Percentiles rank a stretch among this genome's conserved stretches.
These are phyloP conservation scores for Pandemis heparana DNA, from an alignment of 2,888 invertebrate genomes.

Conservation along the genomic window DNA sequence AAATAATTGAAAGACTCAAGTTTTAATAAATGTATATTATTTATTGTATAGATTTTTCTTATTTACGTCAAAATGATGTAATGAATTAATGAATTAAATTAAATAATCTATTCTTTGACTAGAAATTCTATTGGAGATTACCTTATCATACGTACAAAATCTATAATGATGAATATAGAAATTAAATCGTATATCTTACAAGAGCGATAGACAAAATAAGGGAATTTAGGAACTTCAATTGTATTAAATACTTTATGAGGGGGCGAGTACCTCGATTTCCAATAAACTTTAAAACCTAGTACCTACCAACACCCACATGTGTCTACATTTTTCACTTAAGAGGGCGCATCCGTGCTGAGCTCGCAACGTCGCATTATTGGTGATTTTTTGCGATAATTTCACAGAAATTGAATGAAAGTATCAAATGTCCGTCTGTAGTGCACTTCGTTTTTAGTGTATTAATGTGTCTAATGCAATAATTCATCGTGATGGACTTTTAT, in stretches of 20 bases:
- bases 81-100: too few species aligned
- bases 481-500: too few species aligned
- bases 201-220: slow-evolving; percentile 38
- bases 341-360: too few species aligned
- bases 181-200: slow-evolving; percentile 45
- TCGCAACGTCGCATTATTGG: too few species aligned
- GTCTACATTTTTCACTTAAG: neutral
- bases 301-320: neutral
- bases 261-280: neutral
- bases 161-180: slow-evolving; percentile 46
- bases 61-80: slow-evolving; percentile 16
- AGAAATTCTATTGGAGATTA: slow-evolving; percentile 60
- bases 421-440: too few species aligned
- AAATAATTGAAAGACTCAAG: slow-evolving; percentile 5
- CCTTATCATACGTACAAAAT: slow-evolving; percentile 56
- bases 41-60: slow-evolving; percentile 23
- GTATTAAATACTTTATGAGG: slow-evolving; percentile 41
- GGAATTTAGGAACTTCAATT: slow-evolving; percentile 75
- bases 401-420: too few species aligned
- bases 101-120: slow-evolving; percentile 68
- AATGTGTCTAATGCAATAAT: too few species aligned
- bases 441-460: too few species aligned
- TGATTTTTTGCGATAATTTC: too few species aligned
- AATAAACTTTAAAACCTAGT: neutral
- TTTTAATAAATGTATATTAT: slow-evolving; percentile 39